Evolutionary conservation across 2,888 invertebrate species (phyloP).

Genomic region (Andrena marginata): DNA sequence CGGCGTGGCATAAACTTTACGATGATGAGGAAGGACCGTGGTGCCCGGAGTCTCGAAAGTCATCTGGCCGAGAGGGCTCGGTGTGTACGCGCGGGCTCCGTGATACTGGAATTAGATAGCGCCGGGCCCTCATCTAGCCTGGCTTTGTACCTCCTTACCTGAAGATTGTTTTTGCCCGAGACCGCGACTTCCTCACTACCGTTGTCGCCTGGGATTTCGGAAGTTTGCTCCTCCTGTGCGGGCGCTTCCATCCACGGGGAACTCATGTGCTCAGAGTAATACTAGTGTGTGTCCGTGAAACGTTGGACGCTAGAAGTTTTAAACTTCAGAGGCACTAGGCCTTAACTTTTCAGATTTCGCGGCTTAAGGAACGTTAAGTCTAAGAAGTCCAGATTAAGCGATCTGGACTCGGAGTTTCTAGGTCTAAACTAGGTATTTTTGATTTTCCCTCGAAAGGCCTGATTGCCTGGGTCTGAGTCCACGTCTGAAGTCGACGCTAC

Average conservation of each 20-base stretch:
- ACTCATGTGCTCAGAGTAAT: too few species aligned
- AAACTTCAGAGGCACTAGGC: neutral
- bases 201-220: neutral
- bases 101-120: constrained; percentile 58
- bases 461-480: neutral
- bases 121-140: constrained; percentile 31
- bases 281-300: too few species aligned
- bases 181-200: neutral
- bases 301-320: neutral
- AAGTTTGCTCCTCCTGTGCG: neutral
- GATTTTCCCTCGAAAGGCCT: neutral
- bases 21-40: constrained; percentile 73
- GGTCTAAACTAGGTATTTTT: neutral
- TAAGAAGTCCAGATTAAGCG: too few species aligned
- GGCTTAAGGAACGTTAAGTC: too few species aligned
- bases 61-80: constrained; percentile 54
- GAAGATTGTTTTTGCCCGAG: constrained; percentile 31
- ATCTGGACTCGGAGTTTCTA: neutral
- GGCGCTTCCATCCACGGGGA: neutral
- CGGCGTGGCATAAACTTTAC: constrained; percentile 75
- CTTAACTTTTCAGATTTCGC: too few species aligned
- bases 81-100: constrained; percentile 9
- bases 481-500: neutral
- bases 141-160: constrained; percentile 37
- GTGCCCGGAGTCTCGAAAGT: constrained; percentile 61